These are phyloP conservation scores for Pseudomyrmex dendroicus DNA, from an alignment of 1,140 invertebrate species.

Conservation along the genomic window DNA sequence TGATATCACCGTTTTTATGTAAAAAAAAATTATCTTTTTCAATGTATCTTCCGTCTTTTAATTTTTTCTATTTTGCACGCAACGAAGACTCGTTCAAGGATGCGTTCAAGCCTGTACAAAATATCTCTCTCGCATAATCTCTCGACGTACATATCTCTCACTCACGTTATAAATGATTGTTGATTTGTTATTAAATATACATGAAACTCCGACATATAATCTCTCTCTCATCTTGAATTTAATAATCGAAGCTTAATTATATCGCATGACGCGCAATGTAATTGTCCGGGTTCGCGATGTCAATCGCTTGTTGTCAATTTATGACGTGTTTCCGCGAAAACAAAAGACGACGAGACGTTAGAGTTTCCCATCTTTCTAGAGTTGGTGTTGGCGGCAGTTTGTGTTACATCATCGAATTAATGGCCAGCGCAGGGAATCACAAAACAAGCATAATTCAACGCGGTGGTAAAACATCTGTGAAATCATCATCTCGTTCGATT, in stretches of 20 bases:
- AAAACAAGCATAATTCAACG: background rate
- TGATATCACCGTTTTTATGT: background rate
- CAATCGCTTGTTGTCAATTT: constrained; percentile 30
- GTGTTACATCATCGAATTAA: constrained; percentile 34
- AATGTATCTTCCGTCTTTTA: background rate
- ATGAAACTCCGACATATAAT: background rate
- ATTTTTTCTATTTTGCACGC: background rate
- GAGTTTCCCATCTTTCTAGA: background rate
- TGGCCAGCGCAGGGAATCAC: background rate
- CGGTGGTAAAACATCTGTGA: background rate
- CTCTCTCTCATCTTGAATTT: background rate
- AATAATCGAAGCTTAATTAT: background rate
- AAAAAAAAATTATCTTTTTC: background rate
- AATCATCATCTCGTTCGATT: background rate
- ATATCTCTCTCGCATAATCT: background rate
- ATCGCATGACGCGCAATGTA: background rate
- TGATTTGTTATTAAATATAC: background rate
- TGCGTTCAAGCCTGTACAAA: background rate
- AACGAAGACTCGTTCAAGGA: background rate
- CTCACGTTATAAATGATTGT: background rate
- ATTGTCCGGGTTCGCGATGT: constrained; percentile 3
- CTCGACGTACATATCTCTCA: background rate
- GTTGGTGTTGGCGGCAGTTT: background rate
- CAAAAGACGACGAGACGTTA: background rate
- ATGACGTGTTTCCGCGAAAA: constrained; percentile 16